Percentiles rank a stretch among this genome's conserved stretches.
phyloP scores from a whole-genome alignment of 2,888 invertebrate genomes.

The Papilio demoleus region DNA sequence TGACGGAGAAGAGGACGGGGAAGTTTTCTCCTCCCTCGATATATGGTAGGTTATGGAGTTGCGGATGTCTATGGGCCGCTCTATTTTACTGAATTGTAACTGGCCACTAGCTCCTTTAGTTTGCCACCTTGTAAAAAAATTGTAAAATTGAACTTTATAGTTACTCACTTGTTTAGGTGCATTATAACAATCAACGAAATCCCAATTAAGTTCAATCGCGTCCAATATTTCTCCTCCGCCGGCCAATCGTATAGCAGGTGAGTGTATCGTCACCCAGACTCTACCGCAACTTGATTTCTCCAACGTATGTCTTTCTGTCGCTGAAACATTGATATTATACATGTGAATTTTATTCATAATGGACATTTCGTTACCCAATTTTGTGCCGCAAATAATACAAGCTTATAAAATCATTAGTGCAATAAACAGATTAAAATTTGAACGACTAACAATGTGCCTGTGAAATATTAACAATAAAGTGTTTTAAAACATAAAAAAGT shows the following conservation, averaged over 20 bases:
- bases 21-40: too few relatives aligned
- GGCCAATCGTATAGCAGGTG: conserved; percentile 60
- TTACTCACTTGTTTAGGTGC: conserved; percentile 65
- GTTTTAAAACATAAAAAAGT: not conserved
- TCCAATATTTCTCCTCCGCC: conserved; percentile 57
- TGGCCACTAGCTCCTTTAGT: too few relatives aligned
- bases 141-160: too few relatives aligned
- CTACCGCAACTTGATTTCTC: conserved; percentile 74
- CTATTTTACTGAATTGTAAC: too few relatives aligned
- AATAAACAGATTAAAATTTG: not conserved
- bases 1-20: too few relatives aligned
- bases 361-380: too few relatives aligned
- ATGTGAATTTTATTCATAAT: too few relatives aligned
- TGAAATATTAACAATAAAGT: not conserved
- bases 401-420: not conserved
- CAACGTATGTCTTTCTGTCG: conserved; percentile 62
- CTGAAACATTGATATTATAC: conserved; percentile 40
- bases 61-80: too few relatives aligned
- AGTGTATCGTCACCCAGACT: conserved; percentile 77
- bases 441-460: too few relatives aligned
- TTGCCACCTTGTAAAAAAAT: too few relatives aligned
- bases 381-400: not conserved
- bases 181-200: conserved; percentile 68
- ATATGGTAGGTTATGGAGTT: too few relatives aligned
- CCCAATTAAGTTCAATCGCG: conserved; percentile 79